A percentile compares a stretch with the other conserved stretches of the same genome.
Evolutionary conservation across 2,797 vertebrate species (phyloP).

Genomic region (Schizopygopsis malacanthus): DNA sequence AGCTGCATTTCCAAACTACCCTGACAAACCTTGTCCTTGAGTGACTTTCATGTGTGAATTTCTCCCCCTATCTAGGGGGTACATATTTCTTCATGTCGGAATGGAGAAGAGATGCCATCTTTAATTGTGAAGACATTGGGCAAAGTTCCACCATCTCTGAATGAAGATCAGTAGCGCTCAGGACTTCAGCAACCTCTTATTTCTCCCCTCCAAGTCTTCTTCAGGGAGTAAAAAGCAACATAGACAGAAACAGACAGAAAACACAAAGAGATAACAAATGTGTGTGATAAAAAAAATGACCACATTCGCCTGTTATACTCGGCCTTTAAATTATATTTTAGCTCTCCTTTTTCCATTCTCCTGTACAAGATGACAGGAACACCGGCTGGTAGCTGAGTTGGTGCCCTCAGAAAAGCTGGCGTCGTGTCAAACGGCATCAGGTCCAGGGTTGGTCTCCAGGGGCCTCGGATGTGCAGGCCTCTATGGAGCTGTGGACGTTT

Average conservation of each 20-base stretch:
- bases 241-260: constrained; percentile 31
- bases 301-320: not conserved
- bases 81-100: constrained; percentile 74
- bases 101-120: constrained; percentile 11
- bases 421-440: constrained; percentile 28
- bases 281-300: not conserved
- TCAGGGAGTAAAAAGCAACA: constrained; percentile 16
- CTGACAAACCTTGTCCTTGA: constrained; percentile 71
- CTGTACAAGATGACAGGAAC: not conserved
- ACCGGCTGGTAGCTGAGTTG: not conserved
- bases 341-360: not conserved
- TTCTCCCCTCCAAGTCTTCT: constrained; percentile 21
- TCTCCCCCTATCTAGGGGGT: constrained; percentile 67
- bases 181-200: not conserved
- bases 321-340: constrained; percentile 17
- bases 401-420: constrained; percentile 25
- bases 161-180: constrained; percentile 18
- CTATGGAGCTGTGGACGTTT: constrained; percentile 62
- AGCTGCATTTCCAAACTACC: constrained; percentile 50
- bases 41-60: constrained; percentile 73
- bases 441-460: constrained; percentile 21
- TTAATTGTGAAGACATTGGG: constrained; percentile 36
- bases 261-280: constrained; percentile 20
- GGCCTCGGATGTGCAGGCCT: constrained; percentile 16
- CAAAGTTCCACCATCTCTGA: constrained; percentile 22